phyloP scores from a whole-genome alignment of 2,797 vertebrate species.

The Oreochromis grahami region DNA sequence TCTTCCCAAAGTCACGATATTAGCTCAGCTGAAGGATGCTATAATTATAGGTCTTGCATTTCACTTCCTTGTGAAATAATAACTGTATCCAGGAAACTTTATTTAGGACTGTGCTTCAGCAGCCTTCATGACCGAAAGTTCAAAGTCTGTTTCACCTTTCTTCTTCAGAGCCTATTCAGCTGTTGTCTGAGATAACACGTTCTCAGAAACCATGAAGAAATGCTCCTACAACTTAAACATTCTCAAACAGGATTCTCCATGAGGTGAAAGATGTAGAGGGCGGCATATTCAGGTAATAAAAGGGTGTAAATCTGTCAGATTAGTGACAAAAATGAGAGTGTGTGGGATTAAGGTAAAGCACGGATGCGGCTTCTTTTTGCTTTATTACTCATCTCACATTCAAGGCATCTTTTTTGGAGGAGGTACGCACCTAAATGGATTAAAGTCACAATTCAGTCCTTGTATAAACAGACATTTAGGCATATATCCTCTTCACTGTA shows the following conservation, averaged over 20 bases:
- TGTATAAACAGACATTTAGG: constrained; percentile 60
- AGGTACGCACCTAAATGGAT: constrained; percentile 68
- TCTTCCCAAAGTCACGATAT: constrained; percentile 25
- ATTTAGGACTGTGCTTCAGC: constrained; percentile 14
- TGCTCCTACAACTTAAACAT: constrained; percentile 41
- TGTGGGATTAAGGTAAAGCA: constrained; percentile 70
- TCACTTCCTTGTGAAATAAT: constrained; percentile 33
- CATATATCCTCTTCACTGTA: constrained; percentile 56
- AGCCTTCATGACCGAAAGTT: neutral
- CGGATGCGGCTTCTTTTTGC: constrained; percentile 46
- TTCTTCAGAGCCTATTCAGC: constrained; percentile 36
- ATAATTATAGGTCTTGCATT: constrained; percentile 34
- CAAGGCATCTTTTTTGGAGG: constrained; percentile 51
- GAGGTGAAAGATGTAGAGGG: constrained; percentile 58
- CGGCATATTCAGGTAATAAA: constrained; percentile 65
- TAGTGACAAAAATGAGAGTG: constrained; percentile 62
- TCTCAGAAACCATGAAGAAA: constrained; percentile 39
- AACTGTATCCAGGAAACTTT: constrained; percentile 36
- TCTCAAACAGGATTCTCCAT: constrained; percentile 44
- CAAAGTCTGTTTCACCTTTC: constrained; percentile 28
- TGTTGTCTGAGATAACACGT: constrained; percentile 47
- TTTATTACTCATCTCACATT: constrained; percentile 68
- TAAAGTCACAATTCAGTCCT: constrained; percentile 65
- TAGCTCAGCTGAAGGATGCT: constrained; percentile 18
- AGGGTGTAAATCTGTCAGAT: constrained; percentile 70